Evolutionary conservation across 1,140 invertebrate species (phyloP).

Genomic region (Heliconius congener): DNA sequence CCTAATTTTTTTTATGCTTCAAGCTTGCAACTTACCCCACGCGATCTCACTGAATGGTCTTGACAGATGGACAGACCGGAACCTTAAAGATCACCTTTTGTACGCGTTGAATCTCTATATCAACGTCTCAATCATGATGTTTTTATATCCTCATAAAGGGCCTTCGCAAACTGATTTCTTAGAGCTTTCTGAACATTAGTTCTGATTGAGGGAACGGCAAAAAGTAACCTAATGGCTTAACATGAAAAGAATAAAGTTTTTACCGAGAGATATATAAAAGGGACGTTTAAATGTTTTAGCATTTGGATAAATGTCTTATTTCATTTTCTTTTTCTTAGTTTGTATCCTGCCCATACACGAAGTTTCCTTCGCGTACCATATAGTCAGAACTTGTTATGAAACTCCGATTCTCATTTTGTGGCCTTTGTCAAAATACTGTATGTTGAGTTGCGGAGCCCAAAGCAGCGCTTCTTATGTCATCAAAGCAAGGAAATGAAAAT

Average conservation of each 20-base stretch:
- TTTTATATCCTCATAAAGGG: neutral
- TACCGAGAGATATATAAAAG: neutral
- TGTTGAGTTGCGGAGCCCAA: neutral
- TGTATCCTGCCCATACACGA: too few relatives aligned
- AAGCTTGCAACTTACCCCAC: too few relatives aligned
- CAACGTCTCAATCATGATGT: neutral
- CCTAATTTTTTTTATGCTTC: too few relatives aligned
- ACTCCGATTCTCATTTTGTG: too few relatives aligned
- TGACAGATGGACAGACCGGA: too few relatives aligned
- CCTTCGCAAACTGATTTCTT: constrained; percentile 15
- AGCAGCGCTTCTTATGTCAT: neutral
- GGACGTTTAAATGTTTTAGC: neutral
- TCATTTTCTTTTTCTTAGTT: neutral
- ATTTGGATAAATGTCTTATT: neutral
- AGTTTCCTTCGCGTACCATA: too few relatives aligned
- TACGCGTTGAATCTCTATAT: neutral
- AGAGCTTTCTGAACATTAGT: constrained; percentile 20
- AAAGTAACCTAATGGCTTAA: constrained; percentile 17
- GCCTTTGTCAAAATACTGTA: too few relatives aligned
- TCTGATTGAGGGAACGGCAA: constrained; percentile 12
- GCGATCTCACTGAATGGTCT: too few relatives aligned
- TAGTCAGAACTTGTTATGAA: too few relatives aligned
- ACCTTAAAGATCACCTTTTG: neutral
- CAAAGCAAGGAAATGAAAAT: neutral
- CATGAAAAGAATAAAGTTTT: constrained; percentile 4